A percentile compares a stretch with the other conserved stretches of the same genome.
phyloP scores from a whole-genome alignment of 2,888 invertebrate genomes.

The Phyllotreta striolata region DNA sequence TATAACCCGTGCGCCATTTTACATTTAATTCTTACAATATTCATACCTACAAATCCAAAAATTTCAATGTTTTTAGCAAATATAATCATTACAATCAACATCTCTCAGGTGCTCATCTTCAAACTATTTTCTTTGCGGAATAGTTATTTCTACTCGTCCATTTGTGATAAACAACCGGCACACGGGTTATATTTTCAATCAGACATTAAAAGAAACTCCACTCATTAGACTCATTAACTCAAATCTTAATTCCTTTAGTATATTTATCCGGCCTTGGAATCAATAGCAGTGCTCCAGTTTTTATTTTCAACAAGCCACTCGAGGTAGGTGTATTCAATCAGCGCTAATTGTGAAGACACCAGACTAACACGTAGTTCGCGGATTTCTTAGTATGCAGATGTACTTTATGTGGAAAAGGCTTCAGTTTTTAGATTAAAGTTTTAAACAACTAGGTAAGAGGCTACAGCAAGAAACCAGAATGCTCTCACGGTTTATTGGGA shows the following conservation, averaged over 20 bases:
- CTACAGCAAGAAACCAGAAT: too few relatives aligned
- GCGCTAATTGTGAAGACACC: slow-evolving; percentile 18
- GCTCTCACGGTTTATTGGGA: too few relatives aligned
- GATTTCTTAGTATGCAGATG: not conserved
- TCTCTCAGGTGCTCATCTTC: too few relatives aligned
- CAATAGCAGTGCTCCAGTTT: slow-evolving; percentile 51
- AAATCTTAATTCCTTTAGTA: slow-evolving; percentile 52
- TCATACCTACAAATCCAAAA: too few relatives aligned
- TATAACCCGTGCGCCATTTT: slow-evolving; percentile 5
- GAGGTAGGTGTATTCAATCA: slow-evolving; percentile 30
- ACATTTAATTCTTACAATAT: not conserved
- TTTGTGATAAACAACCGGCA: not conserved
- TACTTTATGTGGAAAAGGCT: not conserved
- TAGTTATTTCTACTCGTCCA: too few relatives aligned
- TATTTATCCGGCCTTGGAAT: slow-evolving; percentile 55
- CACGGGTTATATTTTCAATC: slow-evolving; percentile 11
- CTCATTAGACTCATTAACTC: slow-evolving; percentile 49
- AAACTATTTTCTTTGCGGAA: too few relatives aligned
- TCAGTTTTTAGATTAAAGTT: too few relatives aligned
- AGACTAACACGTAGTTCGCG: slow-evolving; percentile 8
- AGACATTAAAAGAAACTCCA: slow-evolving; percentile 23
- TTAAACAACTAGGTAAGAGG: too few relatives aligned
- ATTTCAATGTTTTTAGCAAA: too few relatives aligned
- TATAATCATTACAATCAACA: too few relatives aligned
- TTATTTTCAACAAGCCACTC: slow-evolving; percentile 28